Conservation (phyloP, 2,888 invertebrate genomes). For the Xanthorhoe designata region DNA sequence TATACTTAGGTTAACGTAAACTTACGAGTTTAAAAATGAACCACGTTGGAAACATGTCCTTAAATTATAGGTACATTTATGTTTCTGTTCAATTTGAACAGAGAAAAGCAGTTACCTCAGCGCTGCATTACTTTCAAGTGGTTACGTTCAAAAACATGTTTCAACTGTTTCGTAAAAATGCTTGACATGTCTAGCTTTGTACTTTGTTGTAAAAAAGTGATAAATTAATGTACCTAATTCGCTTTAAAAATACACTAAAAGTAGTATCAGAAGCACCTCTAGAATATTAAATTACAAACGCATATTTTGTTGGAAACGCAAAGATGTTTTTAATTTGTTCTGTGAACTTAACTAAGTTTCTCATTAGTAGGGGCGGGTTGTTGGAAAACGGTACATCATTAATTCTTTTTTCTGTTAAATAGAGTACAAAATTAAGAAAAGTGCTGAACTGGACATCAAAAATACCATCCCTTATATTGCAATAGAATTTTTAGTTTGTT, state of each 20-base stretch:
- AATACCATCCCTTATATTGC: not conserved
- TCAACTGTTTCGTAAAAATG: not conserved
- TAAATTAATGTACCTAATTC: no score
- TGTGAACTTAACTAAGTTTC: slow-evolving; percentile 47
- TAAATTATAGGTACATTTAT: no score
- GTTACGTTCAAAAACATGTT: not conserved
- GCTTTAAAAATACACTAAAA: not conserved
- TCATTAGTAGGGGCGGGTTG: slow-evolving; percentile 47
- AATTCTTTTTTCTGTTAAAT: slow-evolving; percentile 37
- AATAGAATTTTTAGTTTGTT: no score
- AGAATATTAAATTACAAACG: not conserved
- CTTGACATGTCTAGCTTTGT: not conserved
- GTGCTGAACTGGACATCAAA: not conserved
- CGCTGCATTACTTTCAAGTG: not conserved
- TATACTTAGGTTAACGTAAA: no score
- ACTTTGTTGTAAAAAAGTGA: no score
- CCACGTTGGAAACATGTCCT: no score
- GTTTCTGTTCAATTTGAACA: not conserved
- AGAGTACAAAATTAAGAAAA: slow-evolving; percentile 11
- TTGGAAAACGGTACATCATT: slow-evolving; percentile 46
- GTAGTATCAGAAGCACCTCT: not conserved
- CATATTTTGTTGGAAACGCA: slow-evolving; percentile 7
- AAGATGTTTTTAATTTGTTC: slow-evolving; percentile 46
- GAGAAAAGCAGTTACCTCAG: not conserved
- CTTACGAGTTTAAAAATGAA: no score